These are phyloP conservation scores for Oxyscelio sp. DNA, from an alignment of 2,888 invertebrate genomes.

Conservation along the genomic window DNA sequence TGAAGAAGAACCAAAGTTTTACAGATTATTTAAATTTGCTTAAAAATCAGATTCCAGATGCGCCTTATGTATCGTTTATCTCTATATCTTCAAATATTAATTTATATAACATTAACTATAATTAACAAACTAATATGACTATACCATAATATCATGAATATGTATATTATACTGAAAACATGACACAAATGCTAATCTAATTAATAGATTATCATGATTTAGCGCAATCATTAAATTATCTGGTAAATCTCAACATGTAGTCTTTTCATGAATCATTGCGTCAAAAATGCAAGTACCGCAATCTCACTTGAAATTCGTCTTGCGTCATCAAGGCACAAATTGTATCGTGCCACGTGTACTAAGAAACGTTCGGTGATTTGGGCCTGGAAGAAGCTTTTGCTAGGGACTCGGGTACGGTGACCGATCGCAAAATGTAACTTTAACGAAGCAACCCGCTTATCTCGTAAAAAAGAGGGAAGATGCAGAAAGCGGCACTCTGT, in stretches of 20 bases:
- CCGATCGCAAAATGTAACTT: constrained; percentile 67
- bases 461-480: constrained; percentile 64
- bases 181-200: constrained; percentile 40
- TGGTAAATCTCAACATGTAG: constrained; percentile 17
- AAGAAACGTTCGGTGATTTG: constrained; percentile 41
- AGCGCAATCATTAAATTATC: constrained; percentile 45
- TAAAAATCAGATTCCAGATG: too few relatives aligned
- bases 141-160: too few relatives aligned
- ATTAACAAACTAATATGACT: too few relatives aligned
- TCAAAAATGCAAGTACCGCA: constrained; percentile 53
- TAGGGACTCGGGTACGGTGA: constrained; percentile 63
- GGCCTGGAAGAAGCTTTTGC: constrained; percentile 25
- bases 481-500: constrained; percentile 56
- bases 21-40: too few relatives aligned
- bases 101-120: too few relatives aligned
- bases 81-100: too few relatives aligned
- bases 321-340: constrained; percentile 37
- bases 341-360: constrained; percentile 35
- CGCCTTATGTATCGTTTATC: too few relatives aligned
- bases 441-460: constrained; percentile 70
- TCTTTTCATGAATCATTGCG: constrained; percentile 50
- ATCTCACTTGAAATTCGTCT: constrained; percentile 42
- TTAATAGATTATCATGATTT: constrained; percentile 56
- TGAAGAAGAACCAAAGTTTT: too few relatives aligned
- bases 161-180: too few relatives aligned